phyloP scores from a whole-genome alignment of 2,888 invertebrate species.

The Hypercompe scribonia region DNA sequence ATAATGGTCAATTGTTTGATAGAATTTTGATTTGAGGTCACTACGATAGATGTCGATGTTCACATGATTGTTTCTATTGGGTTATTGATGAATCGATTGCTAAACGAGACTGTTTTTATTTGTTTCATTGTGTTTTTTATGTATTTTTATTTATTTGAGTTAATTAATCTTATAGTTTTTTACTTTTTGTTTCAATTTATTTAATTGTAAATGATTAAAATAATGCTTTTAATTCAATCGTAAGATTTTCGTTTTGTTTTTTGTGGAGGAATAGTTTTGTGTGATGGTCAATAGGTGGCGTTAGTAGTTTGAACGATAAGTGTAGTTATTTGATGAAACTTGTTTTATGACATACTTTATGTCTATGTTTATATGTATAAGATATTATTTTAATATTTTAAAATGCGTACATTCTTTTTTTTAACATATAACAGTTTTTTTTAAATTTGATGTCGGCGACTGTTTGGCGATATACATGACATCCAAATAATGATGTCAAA shows the following conservation, averaged over 20 bases:
- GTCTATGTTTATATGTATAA: neutral
- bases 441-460: neutral
- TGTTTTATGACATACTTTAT: no score
- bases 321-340: neutral
- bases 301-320: neutral
- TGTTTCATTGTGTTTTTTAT: constrained; percentile 3
- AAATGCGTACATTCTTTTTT: neutral
- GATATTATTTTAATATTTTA: neutral
- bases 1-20: constrained; percentile 82
- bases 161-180: neutral
- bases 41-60: constrained; percentile 43
- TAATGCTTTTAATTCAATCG: neutral
- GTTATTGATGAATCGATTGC: constrained; percentile 40
- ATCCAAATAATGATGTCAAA: neutral
- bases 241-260: neutral
- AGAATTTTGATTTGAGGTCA: constrained; percentile 64
- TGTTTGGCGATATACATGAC: neutral
- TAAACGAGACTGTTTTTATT: constrained; percentile 27
- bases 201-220: neutral
- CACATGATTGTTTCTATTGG: constrained; percentile 28
- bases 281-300: constrained; percentile 1
- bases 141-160: neutral
- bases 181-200: neutral
- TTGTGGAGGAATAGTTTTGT: neutral
- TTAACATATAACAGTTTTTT: neutral